Evolutionary conservation across 2,888 invertebrate species (phyloP).

Genomic region (Himalopsyche japonica): DNA sequence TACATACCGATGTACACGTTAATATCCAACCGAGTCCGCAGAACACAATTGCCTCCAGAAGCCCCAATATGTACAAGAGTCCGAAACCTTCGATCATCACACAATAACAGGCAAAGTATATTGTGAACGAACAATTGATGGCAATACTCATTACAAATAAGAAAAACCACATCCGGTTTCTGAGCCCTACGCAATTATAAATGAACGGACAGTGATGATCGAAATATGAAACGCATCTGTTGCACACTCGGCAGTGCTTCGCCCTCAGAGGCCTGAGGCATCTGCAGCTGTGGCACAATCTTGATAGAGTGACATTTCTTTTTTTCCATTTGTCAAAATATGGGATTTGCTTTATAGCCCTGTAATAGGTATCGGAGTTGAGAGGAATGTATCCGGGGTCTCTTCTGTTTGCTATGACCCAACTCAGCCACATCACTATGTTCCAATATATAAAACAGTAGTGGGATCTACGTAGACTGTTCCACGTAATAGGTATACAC

Average conservation of each 20-base stretch:
- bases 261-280: slow-evolving; percentile 85
- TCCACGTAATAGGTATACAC: slow-evolving; percentile 91
- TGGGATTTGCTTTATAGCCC: slow-evolving; percentile 89
- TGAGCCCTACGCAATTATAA: slow-evolving; percentile 90
- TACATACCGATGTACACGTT: slow-evolving; percentile 82
- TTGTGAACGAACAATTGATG: slow-evolving; percentile 83
- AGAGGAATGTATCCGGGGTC: slow-evolving; percentile 89
- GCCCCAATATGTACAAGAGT: slow-evolving; percentile 79
- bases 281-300: slow-evolving; percentile 89
- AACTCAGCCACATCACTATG: slow-evolving; percentile 89
- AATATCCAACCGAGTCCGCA: slow-evolving; percentile 86
- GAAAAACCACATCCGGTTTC: slow-evolving; percentile 93
- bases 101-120: slow-evolving; percentile 86
- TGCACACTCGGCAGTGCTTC: slow-evolving; percentile 91
- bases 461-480: slow-evolving; percentile 81
- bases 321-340: slow-evolving; percentile 93
- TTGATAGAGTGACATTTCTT: slow-evolving; percentile 76
- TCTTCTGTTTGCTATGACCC: slow-evolving; percentile 85
- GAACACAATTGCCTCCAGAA: slow-evolving; percentile 81
- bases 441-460: slow-evolving; percentile 92
- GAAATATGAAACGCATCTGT: slow-evolving; percentile 85
- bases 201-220: slow-evolving; percentile 96
- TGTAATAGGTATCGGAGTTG: slow-evolving; percentile 87
- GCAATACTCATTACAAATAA: slow-evolving; percentile 86
- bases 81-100: slow-evolving; percentile 85